Conservation (phyloP, 1,140 invertebrate species). For the Rhyzopertha dominica region DNA sequence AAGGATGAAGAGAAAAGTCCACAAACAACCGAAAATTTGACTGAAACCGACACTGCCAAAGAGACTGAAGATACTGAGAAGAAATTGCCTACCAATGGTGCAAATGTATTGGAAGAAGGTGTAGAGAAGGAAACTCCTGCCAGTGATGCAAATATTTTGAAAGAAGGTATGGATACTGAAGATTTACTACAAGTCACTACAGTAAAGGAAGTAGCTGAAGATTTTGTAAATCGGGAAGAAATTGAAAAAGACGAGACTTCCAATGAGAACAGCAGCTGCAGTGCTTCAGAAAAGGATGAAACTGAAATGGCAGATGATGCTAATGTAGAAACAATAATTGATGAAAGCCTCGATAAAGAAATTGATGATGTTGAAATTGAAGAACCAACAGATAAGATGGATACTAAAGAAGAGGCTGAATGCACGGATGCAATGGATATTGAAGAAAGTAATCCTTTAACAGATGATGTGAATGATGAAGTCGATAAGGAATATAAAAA, state of each 20-base stretch:
- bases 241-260: not conserved
- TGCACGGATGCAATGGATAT: constrained; percentile 30
- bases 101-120: not conserved
- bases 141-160: no score
- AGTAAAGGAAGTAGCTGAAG: no score
- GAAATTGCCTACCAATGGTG: no score
- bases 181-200: constrained; percentile 4
- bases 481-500: constrained; percentile 26
- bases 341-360: not conserved
- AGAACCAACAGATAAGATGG: constrained; percentile 6
- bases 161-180: constrained; percentile 3
- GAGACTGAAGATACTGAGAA: not conserved
- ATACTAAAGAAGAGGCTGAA: constrained; percentile 5
- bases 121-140: not conserved
- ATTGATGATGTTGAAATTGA: constrained; percentile 13
- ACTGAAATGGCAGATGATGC: constrained; percentile 7
- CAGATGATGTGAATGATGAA: constrained; percentile 44
- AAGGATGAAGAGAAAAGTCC: no score
- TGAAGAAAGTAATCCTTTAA: constrained; percentile 48
- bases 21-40: no score
- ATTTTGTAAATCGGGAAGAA: not conserved
- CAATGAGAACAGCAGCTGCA: not conserved
- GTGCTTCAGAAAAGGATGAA: constrained; percentile 6
- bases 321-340: not conserved
- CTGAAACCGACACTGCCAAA: no score